Evolutionary conservation across 2,888 invertebrate species (phyloP).

Genomic region (Plutella xylostella): DNA sequence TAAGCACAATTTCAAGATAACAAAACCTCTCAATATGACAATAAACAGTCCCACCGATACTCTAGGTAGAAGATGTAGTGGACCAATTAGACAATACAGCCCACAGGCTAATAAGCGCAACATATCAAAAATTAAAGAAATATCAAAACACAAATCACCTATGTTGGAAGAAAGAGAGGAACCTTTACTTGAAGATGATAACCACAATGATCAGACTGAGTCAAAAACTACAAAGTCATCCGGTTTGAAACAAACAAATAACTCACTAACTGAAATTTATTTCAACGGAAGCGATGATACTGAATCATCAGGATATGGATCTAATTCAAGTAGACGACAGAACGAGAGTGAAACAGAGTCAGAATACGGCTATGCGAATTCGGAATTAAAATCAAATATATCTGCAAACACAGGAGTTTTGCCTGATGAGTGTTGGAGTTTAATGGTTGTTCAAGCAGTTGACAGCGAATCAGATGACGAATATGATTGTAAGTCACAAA

Average conservation of each 20-base stretch:
- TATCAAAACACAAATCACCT: slow-evolving; percentile 23
- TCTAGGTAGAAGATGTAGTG: slow-evolving; percentile 36
- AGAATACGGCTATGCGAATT: slow-evolving; percentile 72
- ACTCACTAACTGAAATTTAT: too few species aligned
- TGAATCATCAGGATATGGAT: slow-evolving; percentile 68
- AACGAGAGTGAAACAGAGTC: slow-evolving; percentile 68
- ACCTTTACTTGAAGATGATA: too few species aligned
- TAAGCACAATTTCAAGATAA: slow-evolving; percentile 1
- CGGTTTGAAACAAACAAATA: too few species aligned
- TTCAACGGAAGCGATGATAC: too few species aligned
- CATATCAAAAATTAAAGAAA: slow-evolving; percentile 32
- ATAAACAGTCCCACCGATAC: slow-evolving; percentile 20
- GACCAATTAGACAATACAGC: slow-evolving; percentile 37
- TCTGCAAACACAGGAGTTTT: slow-evolving; percentile 55
- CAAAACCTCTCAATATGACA: slow-evolving; percentile 19
- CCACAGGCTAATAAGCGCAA: slow-evolving; percentile 32
- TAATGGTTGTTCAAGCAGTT: slow-evolving; percentile 46
- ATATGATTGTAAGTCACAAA: slow-evolving; percentile 24
- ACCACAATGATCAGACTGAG: too few species aligned
- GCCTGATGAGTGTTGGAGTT: slow-evolving; percentile 63
- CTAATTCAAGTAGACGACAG: slow-evolving; percentile 53
- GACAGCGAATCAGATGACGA: slow-evolving; percentile 56
- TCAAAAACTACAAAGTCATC: too few species aligned
- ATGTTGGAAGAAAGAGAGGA: slow-evolving; percentile 33
- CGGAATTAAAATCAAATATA: slow-evolving; percentile 42